Base-by-base conservation (phyloP, 2,888 invertebrate genomes). In the Vanessa cardui region DNA sequence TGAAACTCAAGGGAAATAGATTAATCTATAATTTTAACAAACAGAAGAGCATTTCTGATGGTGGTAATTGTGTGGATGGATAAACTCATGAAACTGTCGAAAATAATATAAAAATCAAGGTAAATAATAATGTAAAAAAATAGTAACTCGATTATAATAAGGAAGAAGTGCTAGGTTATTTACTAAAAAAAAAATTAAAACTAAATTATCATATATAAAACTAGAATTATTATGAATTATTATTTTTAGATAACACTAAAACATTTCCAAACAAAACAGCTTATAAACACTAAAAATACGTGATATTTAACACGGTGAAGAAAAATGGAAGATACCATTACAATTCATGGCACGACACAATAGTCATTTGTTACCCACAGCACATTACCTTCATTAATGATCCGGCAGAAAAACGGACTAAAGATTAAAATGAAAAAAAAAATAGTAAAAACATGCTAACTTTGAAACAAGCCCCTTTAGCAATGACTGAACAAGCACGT, bases 341-440 rank as follows among this genome's bases (percentile, higher is more conserved):
- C 44, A 31, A 56, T 54, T 54, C 18, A 60, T 44, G 54, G 33
- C 6, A 47, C 26, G 2, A 33, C 44, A 61, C 15, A 39, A 39
- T 39, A 44, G 18, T 46, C 47, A 21, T 66, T 66, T 54, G 54
- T 47, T 61, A 65, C 47, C 9, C 46, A 54, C 63, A 18, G 54
- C 12, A 61, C 54, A 33, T 61, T 61, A 39, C 16, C 12, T 18
- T 56, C 47, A 61, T 60, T 61, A 61, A 61, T 33, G 54, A 39
- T 52, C 54, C 46, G 46, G 54, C n/a, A 39, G 39, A 39, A 49
- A 20, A 56, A 26, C 44, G 31, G 45, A 62, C 50, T 46, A 44
- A 31, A 56, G 12, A 7, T 20, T 31, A 6, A 9, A 56, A 26
- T 6, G n/a, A 46, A 46, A 63, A n/a, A 45, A 54, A 26, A 21